phyloP scores from a whole-genome alignment of 2,797 vertebrate genomes.

The Microtus agrestis region DNA sequence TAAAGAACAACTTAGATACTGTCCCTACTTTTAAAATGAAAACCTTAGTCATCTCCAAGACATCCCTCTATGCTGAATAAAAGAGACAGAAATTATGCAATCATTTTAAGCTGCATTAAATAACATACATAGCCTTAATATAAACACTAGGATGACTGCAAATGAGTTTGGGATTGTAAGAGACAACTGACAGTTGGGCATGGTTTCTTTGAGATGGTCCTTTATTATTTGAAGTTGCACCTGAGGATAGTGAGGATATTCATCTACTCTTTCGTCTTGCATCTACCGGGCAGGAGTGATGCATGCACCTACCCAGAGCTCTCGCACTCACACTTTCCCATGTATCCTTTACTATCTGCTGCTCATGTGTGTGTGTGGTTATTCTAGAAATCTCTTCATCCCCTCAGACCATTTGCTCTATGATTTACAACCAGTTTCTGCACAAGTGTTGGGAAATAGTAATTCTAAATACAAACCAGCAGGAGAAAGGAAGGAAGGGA shows the following conservation, averaged over 20 bases:
- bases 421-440: not conserved
- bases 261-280: not conserved
- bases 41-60: not conserved
- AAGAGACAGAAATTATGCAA: not conserved
- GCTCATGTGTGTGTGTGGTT: not conserved
- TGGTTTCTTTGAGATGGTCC: not conserved
- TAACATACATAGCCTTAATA: not conserved
- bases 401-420: not conserved
- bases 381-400: not conserved
- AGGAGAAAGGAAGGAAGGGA: not conserved
- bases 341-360: not conserved
- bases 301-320: not conserved
- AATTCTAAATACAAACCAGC: not conserved
- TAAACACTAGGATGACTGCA: not conserved
- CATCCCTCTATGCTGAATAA: not conserved
- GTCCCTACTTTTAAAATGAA: not conserved
- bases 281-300: not conserved
- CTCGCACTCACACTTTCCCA: not conserved
- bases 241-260: not conserved
- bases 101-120: conserved; percentile 10
- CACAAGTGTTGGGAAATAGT: not conserved
- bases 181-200: not conserved
- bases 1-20: conserved; percentile 45
- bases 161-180: not conserved
- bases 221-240: not conserved